A percentile compares a stretch with the other conserved stretches of the same genome.
Conservation (phyloP, 2,888 invertebrate species). For the Carcina quercana region DNA sequence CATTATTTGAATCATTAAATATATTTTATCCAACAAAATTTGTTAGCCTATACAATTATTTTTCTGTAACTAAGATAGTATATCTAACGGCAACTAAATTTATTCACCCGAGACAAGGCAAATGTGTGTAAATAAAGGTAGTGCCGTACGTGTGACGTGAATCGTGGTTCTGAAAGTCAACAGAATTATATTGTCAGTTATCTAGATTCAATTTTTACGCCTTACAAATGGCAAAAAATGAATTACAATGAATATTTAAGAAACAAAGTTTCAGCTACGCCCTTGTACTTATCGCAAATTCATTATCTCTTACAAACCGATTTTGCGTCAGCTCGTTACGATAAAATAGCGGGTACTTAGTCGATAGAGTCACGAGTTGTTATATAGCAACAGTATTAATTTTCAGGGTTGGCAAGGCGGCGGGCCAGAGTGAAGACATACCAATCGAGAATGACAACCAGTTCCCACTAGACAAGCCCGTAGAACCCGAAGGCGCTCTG, state of each 20-base stretch:
- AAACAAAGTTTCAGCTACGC: conserved; percentile 32
- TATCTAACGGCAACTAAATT: no score
- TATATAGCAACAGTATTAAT: conserved; percentile 3
- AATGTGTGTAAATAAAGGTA: no score
- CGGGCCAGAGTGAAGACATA: conserved; percentile 46
- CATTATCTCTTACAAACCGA: conserved; percentile 56
- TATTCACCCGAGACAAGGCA: no score
- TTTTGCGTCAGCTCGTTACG: conserved; percentile 53
- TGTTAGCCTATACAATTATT: no score
- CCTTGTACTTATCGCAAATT: conserved; percentile 55
- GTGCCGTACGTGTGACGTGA: no score
- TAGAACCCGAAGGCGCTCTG: conserved; percentile 29
- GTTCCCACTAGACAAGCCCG: conserved; percentile 49
- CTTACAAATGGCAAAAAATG: neutral
- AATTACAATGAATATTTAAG: conserved; percentile 3
- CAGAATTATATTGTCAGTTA: no score
- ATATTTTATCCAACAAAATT: no score
- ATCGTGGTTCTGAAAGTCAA: no score
- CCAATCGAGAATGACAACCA: conserved; percentile 57
- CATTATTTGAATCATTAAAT: no score
- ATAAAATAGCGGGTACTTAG: conserved; percentile 40
- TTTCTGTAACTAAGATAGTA: no score
- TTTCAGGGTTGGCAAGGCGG: conserved; percentile 34
- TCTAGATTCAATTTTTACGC: no score
- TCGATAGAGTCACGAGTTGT: conserved; percentile 46